Evolutionary conservation across 2,888 invertebrate species (phyloP).

Genomic region (Dichetophora obliterata): DNA sequence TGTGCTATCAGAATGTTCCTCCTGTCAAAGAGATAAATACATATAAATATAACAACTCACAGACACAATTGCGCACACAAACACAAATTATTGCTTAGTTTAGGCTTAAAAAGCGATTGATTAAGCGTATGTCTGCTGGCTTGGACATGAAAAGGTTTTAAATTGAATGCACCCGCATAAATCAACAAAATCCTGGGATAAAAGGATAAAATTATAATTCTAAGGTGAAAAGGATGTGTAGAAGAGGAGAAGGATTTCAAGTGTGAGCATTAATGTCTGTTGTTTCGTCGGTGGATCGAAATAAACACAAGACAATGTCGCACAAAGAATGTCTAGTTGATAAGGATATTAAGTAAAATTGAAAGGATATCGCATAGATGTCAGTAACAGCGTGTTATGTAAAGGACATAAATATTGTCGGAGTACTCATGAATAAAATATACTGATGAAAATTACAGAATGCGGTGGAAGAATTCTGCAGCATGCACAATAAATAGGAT

Average conservation of each 20-base stretch:
- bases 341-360: neutral
- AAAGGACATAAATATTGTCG: neutral
- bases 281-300: neutral
- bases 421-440: neutral
- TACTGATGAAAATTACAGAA: neutral
- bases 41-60: neutral
- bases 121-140: constrained; percentile 14
- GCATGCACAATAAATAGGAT: too few species aligned
- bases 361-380: neutral
- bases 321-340: neutral
- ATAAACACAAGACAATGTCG: neutral
- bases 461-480: neutral
- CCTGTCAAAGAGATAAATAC: constrained; percentile 68
- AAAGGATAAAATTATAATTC: neutral
- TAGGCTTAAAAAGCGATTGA: constrained; percentile 3
- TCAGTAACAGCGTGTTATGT: neutral
- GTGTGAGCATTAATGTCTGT: too few species aligned
- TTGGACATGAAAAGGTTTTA: neutral
- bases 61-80: neutral
- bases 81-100: neutral
- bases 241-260: neutral
- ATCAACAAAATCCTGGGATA: neutral
- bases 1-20: constrained; percentile 78
- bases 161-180: constrained; percentile 21
- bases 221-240: neutral